Conservation (phyloP, 2,888 invertebrate species). For the Taphrorychus bicolor region DNA sequence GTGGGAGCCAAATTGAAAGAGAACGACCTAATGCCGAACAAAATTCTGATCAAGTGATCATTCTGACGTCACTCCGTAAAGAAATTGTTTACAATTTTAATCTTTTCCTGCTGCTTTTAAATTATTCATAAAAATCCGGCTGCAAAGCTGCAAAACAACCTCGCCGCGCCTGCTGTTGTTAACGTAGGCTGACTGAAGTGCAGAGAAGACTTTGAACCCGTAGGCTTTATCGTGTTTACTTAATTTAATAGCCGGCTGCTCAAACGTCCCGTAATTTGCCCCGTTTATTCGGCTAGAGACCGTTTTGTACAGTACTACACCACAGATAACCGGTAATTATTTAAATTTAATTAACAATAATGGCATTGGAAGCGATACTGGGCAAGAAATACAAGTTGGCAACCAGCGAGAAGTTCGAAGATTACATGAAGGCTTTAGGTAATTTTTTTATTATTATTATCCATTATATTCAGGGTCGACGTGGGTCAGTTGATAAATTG, state of each 20-base stretch:
- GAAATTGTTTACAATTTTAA: no score
- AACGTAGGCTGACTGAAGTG: neutral
- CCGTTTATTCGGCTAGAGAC: no score
- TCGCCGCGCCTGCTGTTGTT: no score
- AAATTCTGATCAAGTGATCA: no score
- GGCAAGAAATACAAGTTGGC: slow-evolving; percentile 85
- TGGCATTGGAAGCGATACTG: slow-evolving; percentile 54
- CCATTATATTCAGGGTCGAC: neutral
- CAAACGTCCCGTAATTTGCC: neutral
- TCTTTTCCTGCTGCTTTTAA: no score
- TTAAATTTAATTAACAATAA: slow-evolving; percentile 23
- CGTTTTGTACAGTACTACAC: no score
- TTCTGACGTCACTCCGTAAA: no score
- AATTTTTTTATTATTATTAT: slow-evolving; percentile 27
- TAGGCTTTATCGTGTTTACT: neutral
- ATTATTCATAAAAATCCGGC: no score
- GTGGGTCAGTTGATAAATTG: no score
- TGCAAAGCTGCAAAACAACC: no score
- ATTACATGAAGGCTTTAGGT: slow-evolving; percentile 89
- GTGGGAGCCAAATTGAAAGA: no score
- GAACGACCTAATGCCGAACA: no score
- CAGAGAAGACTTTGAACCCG: neutral
- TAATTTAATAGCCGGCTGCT: neutral
- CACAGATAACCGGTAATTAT: neutral
- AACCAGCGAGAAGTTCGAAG: slow-evolving; percentile 85